phyloP scores from a whole-genome alignment of 2,797 vertebrate species.

The Sebastes vulpes region DNA sequence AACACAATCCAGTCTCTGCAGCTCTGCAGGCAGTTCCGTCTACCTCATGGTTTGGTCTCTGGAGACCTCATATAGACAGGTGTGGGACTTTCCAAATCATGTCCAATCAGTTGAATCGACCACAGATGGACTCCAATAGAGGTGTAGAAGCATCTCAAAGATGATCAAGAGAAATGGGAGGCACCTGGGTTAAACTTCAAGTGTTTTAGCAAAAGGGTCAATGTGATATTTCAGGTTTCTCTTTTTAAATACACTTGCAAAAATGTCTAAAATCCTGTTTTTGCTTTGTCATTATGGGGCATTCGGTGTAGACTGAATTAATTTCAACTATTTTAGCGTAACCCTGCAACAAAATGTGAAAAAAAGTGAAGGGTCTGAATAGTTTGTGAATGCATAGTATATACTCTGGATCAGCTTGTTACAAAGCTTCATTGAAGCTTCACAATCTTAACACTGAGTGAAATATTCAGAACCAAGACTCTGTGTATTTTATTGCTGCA shows the following conservation, averaged over 20 bases:
- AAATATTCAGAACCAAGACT: background rate
- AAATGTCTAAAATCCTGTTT: background rate
- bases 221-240: background rate
- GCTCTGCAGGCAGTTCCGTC: background rate
- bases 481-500: background rate
- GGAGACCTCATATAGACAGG: no score
- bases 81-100: background rate
- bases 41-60: background rate
- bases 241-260: background rate
- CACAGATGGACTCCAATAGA: background rate
- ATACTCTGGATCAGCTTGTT: background rate
- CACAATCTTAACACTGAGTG: background rate
- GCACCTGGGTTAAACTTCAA: background rate
- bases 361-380: background rate
- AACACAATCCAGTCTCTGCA: background rate
- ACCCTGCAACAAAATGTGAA: background rate
- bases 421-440: no score
- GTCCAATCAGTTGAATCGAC: background rate
- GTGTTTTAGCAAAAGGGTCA: background rate
- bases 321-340: background rate
- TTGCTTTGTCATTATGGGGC: background rate
- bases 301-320: background rate
- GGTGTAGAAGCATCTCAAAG: background rate
- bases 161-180: background rate
- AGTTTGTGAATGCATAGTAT: background rate